phyloP scores from a whole-genome alignment of 2,888 invertebrate species.

The Trachelus iudaicus region DNA sequence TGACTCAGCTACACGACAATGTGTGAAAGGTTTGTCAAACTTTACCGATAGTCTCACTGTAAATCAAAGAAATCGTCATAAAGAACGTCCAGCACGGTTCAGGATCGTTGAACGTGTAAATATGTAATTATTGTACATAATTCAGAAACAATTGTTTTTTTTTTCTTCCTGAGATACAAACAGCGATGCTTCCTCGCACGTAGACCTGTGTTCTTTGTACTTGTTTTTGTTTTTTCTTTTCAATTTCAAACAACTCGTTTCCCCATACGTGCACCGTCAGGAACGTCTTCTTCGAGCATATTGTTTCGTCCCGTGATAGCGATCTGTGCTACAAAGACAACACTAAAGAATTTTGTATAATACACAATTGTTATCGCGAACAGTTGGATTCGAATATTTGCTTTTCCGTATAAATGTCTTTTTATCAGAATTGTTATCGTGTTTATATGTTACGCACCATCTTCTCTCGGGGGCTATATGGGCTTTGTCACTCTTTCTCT shows the following conservation, averaged over 20 bases:
- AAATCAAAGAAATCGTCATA: not conserved
- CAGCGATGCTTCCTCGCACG: not conserved
- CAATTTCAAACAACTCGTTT: conserved; percentile 13
- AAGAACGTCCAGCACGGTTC: not conserved
- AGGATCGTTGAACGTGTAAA: conserved; percentile 43
- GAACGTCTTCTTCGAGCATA: not conserved
- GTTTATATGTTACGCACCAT: not conserved
- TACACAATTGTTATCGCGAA: not conserved
- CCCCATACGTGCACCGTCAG: not conserved
- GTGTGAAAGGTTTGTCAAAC: conserved; percentile 78
- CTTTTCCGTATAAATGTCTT: not conserved
- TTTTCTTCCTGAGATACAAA: not conserved
- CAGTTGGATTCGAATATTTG: not conserved
- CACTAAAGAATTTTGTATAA: not conserved
- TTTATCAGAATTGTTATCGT: not conserved
- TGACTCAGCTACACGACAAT: conserved; percentile 83
- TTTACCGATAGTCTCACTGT: not conserved
- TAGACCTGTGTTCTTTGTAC: not conserved
- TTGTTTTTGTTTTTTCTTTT: conserved; percentile 12
- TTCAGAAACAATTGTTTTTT: not conserved
- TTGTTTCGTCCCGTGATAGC: not conserved
- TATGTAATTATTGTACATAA: conserved; percentile 61
- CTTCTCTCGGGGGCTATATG: conserved; percentile 53
- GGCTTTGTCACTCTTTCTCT: conserved; percentile 52
- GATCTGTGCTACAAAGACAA: not conserved